A percentile compares a stretch with the other conserved stretches of the same genome.
phyloP scores from a whole-genome alignment of 2,113 vertebrate species.

The Burhinus bistriatus region DNA sequence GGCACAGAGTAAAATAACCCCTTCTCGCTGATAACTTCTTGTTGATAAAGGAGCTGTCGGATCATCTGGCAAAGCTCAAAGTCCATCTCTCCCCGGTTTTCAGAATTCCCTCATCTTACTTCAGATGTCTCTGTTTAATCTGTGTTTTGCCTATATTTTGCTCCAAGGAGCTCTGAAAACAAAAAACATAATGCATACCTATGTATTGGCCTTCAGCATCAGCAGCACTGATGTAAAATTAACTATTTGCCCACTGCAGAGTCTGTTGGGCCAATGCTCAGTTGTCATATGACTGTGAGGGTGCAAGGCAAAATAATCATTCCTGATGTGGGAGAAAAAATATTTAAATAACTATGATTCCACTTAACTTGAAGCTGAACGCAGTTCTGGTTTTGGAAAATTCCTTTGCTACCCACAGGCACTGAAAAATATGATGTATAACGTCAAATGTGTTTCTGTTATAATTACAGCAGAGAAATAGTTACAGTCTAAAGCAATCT shows the following conservation, averaged over 20 bases:
- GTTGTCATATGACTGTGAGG: neutral
- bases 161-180: neutral
- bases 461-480: neutral
- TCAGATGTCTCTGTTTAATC: neutral
- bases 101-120: neutral
- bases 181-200: neutral
- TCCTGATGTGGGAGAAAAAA: neutral
- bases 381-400: neutral
- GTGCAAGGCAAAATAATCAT: neutral
- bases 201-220: neutral
- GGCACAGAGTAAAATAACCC: neutral
- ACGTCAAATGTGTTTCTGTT: neutral
- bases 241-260: neutral
- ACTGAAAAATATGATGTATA: neutral
- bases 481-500: neutral
- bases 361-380: neutral
- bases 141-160: neutral
- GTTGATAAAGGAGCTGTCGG: neutral
- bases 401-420: neutral
- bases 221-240: neutral
- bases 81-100: neutral
- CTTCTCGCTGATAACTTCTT: neutral
- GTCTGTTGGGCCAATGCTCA: neutral
- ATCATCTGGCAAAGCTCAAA: neutral
- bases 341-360: neutral